Conservation (phyloP, 2,797 vertebrate genomes). For the Tenualosa thibaudeaui region DNA sequence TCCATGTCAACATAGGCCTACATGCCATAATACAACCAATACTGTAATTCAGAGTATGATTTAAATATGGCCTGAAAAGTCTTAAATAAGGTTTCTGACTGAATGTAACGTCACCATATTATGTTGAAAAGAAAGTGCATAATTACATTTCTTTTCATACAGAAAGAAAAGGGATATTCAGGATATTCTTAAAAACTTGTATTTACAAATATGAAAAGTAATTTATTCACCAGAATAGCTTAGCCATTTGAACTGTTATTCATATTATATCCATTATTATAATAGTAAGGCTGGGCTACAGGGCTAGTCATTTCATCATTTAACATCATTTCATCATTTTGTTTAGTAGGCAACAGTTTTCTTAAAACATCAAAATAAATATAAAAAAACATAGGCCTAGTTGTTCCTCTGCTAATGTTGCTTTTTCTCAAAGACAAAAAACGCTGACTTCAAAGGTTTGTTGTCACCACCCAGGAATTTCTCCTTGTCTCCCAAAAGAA, state of each 20-base stretch:
- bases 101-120: background rate
- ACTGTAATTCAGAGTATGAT: too few species aligned
- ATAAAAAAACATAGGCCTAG: background rate
- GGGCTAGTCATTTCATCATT: background rate
- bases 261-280: background rate
- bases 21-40: too few species aligned
- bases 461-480: slow-evolving; percentile 62
- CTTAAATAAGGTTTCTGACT: too few species aligned
- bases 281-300: background rate
- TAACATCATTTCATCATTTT: background rate
- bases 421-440: slow-evolving; percentile 52
- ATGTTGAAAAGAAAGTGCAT: background rate
- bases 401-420: slow-evolving; percentile 4
- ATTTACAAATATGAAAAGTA: background rate
- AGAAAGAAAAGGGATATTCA: background rate
- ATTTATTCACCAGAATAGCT: background rate
- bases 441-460: slow-evolving; percentile 56
- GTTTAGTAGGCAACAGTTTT: background rate
- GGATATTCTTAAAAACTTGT: background rate
- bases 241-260: background rate
- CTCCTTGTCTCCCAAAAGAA: slow-evolving; percentile 53
- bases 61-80: too few species aligned
- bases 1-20: too few species aligned
- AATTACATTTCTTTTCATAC: background rate
- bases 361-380: background rate